Percentiles rank a stretch among this genome's conserved stretches.
Conservation (phyloP, 2,888 invertebrate species). For the Ophioninae sp. region DNA sequence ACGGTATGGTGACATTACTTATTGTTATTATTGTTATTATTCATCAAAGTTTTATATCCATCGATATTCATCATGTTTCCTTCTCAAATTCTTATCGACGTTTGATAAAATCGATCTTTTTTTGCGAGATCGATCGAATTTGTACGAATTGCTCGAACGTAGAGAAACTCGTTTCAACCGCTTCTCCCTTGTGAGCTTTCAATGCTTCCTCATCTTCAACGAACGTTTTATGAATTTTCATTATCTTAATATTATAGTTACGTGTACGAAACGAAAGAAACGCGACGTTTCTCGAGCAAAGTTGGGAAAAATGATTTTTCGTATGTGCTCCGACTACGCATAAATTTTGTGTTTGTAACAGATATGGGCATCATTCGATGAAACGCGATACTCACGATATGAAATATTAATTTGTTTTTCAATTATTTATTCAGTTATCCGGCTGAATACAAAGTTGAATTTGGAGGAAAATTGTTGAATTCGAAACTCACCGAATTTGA, state of each 20-base stretch:
- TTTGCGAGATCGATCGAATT: conserved; percentile 26
- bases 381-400: conserved; percentile 1
- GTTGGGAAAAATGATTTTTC: conserved; percentile 3
- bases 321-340: conserved; percentile 5
- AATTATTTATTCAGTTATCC: neutral
- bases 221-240: conserved; percentile 48
- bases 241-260: conserved; percentile 29
- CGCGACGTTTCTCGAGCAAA: neutral
- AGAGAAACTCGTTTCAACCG: conserved; percentile 15
- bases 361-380: conserved; percentile 26
- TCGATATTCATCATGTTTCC: conserved; percentile 36
- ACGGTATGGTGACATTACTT: conserved; percentile 46
- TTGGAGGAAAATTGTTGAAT: too few relatives aligned
- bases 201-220: conserved; percentile 53
- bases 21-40: conserved; percentile 40
- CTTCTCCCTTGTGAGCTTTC: conserved; percentile 50
- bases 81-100: conserved; percentile 23
- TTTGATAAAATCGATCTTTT: conserved; percentile 25
- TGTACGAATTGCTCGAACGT: conserved; percentile 26
- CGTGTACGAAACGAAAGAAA: conserved; percentile 21
- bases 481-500: too few relatives aligned
- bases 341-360: conserved; percentile 12
- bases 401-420: neutral
- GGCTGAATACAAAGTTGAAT: neutral
- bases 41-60: conserved; percentile 54